Conservation (phyloP, 2,888 invertebrate genomes). For the Drosophila limbata region DNA sequence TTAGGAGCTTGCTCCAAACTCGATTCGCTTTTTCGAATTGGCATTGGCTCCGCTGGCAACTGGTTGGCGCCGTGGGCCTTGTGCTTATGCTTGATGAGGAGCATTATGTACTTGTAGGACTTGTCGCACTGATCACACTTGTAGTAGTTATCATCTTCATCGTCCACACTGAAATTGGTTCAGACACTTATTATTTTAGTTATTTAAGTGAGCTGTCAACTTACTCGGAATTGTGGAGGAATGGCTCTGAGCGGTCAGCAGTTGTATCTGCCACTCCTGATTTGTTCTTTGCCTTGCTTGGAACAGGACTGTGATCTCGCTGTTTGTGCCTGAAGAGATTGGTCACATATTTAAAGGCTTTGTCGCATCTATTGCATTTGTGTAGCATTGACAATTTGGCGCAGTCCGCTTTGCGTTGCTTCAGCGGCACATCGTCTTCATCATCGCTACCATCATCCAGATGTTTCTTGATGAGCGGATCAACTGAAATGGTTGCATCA, state of each 20-base stretch:
- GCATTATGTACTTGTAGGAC: constrained; percentile 64
- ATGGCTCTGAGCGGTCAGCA: not conserved
- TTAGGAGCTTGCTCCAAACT: constrained; percentile 3
- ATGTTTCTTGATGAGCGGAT: constrained; percentile 54
- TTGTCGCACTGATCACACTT: constrained; percentile 69
- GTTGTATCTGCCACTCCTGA: not conserved
- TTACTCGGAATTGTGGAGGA: constrained; percentile 28
- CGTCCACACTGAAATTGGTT: constrained; percentile 26
- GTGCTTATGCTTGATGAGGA: constrained; percentile 59
- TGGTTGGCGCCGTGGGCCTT: constrained; percentile 48
- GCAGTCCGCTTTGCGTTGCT: constrained; percentile 41
- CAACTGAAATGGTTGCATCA: constrained; percentile 15
- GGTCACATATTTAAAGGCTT: constrained; percentile 56
- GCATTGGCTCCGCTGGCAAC: constrained; percentile 28
- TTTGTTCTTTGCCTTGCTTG: not conserved
- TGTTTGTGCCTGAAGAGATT: constrained; percentile 66
- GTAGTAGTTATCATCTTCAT: constrained; percentile 52
- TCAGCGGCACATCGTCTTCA: constrained; percentile 60
- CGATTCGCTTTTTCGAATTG: constrained; percentile 11
- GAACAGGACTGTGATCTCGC: constrained; percentile 35
- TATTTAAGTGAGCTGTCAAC: not conserved
- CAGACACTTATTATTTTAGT: not conserved
- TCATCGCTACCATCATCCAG: constrained; percentile 44
- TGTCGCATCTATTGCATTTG: constrained; percentile 55
- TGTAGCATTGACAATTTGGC: constrained; percentile 33